phyloP scores from a whole-genome alignment of 1,140 invertebrate genomes.

The Nymphalis io region DNA sequence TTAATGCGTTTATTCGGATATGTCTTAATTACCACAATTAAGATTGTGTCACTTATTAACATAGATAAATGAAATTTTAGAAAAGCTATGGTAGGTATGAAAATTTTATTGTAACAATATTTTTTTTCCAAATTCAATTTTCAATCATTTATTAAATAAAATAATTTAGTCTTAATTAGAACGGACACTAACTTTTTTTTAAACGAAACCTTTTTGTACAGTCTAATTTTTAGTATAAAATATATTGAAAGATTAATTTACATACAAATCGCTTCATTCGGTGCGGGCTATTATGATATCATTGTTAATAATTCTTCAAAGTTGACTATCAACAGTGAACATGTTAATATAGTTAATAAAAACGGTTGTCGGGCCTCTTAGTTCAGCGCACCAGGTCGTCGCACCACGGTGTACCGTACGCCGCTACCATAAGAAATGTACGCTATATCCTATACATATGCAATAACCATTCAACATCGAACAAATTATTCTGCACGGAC shows the following conservation, averaged over 20 bases:
- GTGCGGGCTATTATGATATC: conserved; percentile 14
- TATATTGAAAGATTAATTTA: neutral
- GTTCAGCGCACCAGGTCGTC: conserved; percentile 76
- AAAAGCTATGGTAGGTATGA: too few relatives aligned
- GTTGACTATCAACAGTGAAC: conserved; percentile 20
- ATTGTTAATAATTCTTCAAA: conserved; percentile 25
- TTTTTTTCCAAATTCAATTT: too few relatives aligned
- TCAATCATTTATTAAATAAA: too few relatives aligned
- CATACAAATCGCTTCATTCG: conserved; percentile 15
- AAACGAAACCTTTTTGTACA: too few relatives aligned
- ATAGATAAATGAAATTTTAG: too few relatives aligned
- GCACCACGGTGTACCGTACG: conserved; percentile 73
- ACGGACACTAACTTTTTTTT: too few relatives aligned
- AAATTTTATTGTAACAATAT: too few relatives aligned
- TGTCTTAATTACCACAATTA: conserved; percentile 17
- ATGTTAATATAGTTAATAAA: conserved; percentile 51
- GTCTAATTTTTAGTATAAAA: too few relatives aligned
- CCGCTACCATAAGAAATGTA: conserved; percentile 68
- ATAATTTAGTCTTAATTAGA: too few relatives aligned
- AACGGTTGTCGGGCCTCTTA: conserved; percentile 56
- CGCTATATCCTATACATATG: conserved; percentile 58
- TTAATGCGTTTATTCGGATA: conserved; percentile 14
- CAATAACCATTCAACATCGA: conserved; percentile 42
- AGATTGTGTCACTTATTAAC: too few relatives aligned
- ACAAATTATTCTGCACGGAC: conserved; percentile 47